phyloP scores from a whole-genome alignment of 2,113 vertebrate genomes.

The Geococcyx californianus region DNA sequence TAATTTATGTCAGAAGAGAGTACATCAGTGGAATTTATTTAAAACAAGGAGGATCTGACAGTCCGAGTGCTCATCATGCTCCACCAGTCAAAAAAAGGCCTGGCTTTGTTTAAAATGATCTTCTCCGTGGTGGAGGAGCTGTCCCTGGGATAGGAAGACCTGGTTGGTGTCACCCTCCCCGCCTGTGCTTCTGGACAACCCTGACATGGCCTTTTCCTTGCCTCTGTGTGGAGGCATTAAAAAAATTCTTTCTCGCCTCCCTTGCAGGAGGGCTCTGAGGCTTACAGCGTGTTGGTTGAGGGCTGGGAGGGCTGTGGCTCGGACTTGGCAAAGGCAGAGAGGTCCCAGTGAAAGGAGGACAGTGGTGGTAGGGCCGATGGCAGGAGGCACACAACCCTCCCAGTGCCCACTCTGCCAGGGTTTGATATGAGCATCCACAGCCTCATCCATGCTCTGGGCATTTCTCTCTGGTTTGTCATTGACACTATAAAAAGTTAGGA shows the following conservation, averaged over 20 bases:
- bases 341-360: neutral
- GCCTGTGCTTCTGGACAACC: neutral
- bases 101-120: neutral
- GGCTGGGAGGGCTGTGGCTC: neutral
- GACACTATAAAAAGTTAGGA: neutral
- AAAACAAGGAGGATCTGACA: neutral
- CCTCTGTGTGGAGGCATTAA: neutral
- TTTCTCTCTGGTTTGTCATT: neutral
- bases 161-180: neutral
- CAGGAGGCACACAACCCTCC: neutral
- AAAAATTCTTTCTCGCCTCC: neutral
- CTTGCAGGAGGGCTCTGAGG: neutral
- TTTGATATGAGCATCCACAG: neutral
- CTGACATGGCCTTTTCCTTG: neutral
- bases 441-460: neutral
- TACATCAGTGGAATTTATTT: constrained; percentile 1
- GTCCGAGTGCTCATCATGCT: neutral
- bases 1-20: neutral
- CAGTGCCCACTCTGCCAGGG: fast-evolving
- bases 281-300: fast-evolving
- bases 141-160: neutral
- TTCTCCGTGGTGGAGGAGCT: fast-evolving
- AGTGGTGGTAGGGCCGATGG: neutral
- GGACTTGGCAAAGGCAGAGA: neutral
- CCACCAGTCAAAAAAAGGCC: neutral